Base-by-base conservation (phyloP, 2,113 vertebrate genomes). In the Coreoperca whiteheadi region DNA sequence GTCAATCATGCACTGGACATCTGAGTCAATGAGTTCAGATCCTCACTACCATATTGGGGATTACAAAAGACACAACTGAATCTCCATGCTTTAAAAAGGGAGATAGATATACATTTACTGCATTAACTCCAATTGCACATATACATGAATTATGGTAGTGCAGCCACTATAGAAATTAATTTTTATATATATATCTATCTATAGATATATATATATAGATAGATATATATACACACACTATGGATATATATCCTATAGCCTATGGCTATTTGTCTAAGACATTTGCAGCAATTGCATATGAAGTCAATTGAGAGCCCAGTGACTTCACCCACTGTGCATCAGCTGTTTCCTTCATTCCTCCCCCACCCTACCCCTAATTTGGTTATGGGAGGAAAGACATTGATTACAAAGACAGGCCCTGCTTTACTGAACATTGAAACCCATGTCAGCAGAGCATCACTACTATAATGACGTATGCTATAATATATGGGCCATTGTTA, bases 311-410 rank as follows among this genome's bases (percentile, higher is more conserved):
- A 71, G 64, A 81, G 37, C 8, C 81, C 86, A 84, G 48, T 89
- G 92, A 93, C 85, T 85, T 91, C 91, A 89, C 82, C 82, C 88
- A 83, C 89, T 89, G 89, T 72, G 86, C 91, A 90, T 93, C 93
- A 93, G 92, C 92, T 93, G 93, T 92, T 92, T 93, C 82, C 88
- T 84, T 84, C 86, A 77, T 76, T 87, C 88, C 85, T 88, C 89
- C 93, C 92, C 89, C 89, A 84, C 87, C 84, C 88, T 59, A 14
- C 48, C 84, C 72, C 71, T 92, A 90, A 94, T 94, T 89, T 86
- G 87, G 88, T 93, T 91, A 76, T 56, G 48, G 76, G 75, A 84
- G 78, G 85, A 87, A 82, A 88, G 75, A 82, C 68, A 90, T 85
- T 85, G 88, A 91, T 91, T 86, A 91, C 78, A 88, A 79, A 90